These are phyloP conservation scores for Tribolium castaneum DNA, from an alignment of 1,140 invertebrate species.

Conservation along the genomic window DNA sequence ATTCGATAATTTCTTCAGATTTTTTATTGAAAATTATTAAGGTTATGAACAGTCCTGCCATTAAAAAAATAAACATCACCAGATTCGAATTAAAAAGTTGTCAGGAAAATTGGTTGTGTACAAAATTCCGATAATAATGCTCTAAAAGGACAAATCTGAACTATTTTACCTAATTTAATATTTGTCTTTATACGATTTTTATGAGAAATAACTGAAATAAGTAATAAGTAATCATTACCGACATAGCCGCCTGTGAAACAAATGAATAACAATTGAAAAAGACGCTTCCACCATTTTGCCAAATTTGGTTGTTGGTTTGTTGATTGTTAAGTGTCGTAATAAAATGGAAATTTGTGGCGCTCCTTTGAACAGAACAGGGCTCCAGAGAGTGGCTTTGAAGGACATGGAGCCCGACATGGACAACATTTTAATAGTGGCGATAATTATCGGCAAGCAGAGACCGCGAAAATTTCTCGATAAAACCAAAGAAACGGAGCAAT, in stretches of 20 bases:
- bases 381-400: slow-evolving; percentile 54
- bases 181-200: no score
- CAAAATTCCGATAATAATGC: no score
- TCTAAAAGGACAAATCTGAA: no score
- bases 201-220: no score
- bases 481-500: slow-evolving; percentile 28
- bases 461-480: slow-evolving; percentile 51
- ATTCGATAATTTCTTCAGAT: no score
- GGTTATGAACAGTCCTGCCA: no score
- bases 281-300: not conserved
- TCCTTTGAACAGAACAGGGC: slow-evolving; percentile 27
- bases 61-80: no score
- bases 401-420: slow-evolving; percentile 53
- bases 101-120: no score
- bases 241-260: not conserved
- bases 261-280: not conserved
- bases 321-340: not conserved
- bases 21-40: no score
- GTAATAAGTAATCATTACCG: not conserved
- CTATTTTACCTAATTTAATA: no score
- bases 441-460: slow-evolving; percentile 60
- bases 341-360: not conserved
- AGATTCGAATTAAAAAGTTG: no score
- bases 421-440: slow-evolving; percentile 57
- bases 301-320: not conserved